Evolutionary conservation across 2,888 invertebrate genomes (phyloP).

Genomic region (Diaperis boleti): DNA sequence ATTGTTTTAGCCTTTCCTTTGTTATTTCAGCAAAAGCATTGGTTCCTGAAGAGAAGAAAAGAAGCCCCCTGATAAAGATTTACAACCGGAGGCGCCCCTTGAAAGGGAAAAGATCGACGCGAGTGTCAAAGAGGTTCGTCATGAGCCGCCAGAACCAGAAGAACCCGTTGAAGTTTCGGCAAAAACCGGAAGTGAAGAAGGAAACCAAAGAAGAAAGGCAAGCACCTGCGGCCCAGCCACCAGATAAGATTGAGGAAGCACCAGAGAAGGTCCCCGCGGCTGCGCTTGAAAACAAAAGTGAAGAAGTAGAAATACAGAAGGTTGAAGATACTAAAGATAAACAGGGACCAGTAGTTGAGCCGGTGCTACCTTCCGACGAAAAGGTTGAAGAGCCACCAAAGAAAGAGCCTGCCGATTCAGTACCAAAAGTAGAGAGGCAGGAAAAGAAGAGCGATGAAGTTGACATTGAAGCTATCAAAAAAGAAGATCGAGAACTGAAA

Average conservation of each 20-base stretch:
- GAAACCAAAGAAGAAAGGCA: conserved; percentile 55
- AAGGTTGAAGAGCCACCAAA: background rate
- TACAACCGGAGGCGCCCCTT: background rate
- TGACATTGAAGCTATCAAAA: conserved; percentile 65
- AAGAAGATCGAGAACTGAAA: conserved; percentile 65
- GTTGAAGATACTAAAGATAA: conserved; percentile 54
- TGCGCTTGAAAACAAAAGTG: background rate
- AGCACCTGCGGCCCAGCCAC: conserved; percentile 51
- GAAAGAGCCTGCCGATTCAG: too few relatives aligned
- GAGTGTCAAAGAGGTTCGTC: conserved; percentile 60
- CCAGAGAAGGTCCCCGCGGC: conserved; percentile 12
- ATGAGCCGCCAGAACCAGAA: conserved; percentile 64
- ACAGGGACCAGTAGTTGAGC: conserved; percentile 39
- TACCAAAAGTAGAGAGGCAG: conserved; percentile 15
- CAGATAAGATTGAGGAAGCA: conserved; percentile 10
- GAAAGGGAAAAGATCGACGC: conserved; percentile 26
- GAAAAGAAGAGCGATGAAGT: conserved; percentile 63
- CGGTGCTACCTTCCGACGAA: conserved; percentile 25
- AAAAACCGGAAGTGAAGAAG: conserved; percentile 36
- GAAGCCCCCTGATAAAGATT: conserved; percentile 10
- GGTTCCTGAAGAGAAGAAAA: conserved; percentile 9
- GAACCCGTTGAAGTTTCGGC: conserved; percentile 56
- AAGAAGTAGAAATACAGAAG: conserved; percentile 2
- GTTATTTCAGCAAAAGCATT: conserved; percentile 14
- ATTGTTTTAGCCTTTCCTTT: too few relatives aligned